Base-by-base conservation (phyloP, 2,888 invertebrate genomes). In the Nemoura dubitans region DNA sequence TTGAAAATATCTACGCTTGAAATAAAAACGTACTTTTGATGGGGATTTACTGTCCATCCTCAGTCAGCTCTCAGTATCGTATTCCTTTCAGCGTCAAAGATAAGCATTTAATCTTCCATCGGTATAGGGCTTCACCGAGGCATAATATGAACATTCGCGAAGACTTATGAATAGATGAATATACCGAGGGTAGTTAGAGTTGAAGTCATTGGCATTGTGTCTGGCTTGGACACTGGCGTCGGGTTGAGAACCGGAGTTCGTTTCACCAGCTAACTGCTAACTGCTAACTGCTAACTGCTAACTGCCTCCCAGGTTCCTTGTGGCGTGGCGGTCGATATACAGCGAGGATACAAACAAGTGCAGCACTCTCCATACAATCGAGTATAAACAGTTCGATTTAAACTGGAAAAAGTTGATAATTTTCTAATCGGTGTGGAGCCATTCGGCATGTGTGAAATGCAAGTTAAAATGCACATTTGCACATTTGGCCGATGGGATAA, bases 81-180 rank as follows among this genome's bases (percentile, higher is more conserved):
- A 59, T 59, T 21, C 59, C 21, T 10, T 59, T 14, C 16, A 59
- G 59, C 59, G 59, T 21, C 59, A 59, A 59, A 59, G 59, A 59
- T 59, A 59, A 59, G 59, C 59, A 59, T 59, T 7, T 59, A 59
- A 59, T 59, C 59, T 59, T 59, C 59, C 59, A 59, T 21, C 10
- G 59, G 14, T 7, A 21, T 59, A 59, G 1, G 59, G 59, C 59
- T 59, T 59, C 59, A 59, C 10, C 59, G 59, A 1, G 59, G 21
- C 21, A 36, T 10, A 36, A 36, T 36, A 21, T 59, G 59, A 59
- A 59, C 59, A 59, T 21, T 59, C 59, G 59, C 59, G 59, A 59
- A 59, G 59, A 59, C 59, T 59, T 59, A 59, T 59, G 59, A 59
- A 59, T 59, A 59, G 59, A 59, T 59, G 59, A 59, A 59, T 59